Evolutionary conservation across 2,888 invertebrate genomes (phyloP).

Genomic region (Nematopogon swammerdamellus): DNA sequence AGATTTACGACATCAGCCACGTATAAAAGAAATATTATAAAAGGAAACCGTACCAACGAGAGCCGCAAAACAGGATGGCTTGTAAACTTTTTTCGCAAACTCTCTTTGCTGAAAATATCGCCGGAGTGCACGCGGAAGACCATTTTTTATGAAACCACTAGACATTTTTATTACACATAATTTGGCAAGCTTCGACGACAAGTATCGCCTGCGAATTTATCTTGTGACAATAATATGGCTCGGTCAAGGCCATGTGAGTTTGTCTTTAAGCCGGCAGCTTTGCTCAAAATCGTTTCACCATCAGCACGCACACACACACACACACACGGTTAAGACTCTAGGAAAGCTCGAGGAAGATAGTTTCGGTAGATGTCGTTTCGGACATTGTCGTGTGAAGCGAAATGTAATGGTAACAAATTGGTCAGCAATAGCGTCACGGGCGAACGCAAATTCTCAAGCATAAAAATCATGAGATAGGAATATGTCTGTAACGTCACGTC

Average conservation of each 20-base stretch:
- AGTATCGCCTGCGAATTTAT: background rate
- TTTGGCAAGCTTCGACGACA: background rate
- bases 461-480: background rate
- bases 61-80: background rate
- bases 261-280: background rate
- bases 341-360: too few species aligned
- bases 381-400: too few species aligned
- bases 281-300: too few species aligned
- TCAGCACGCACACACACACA: too few species aligned
- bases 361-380: too few species aligned
- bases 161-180: background rate
- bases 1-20: background rate
- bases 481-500: background rate
- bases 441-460: background rate
- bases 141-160: background rate
- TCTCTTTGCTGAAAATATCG: background rate
- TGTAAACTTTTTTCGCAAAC: background rate
- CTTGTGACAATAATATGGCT: background rate
- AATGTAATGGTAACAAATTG: background rate
- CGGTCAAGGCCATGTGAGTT: background rate
- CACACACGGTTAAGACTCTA: too few species aligned
- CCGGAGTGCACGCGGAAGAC: background rate
- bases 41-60: background rate
- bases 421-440: background rate
- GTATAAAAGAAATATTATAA: slow-evolving; percentile 1